Evolutionary conservation across 1,140 invertebrate genomes (phyloP).

Genomic region (Ceratosolen fusciceps): DNA sequence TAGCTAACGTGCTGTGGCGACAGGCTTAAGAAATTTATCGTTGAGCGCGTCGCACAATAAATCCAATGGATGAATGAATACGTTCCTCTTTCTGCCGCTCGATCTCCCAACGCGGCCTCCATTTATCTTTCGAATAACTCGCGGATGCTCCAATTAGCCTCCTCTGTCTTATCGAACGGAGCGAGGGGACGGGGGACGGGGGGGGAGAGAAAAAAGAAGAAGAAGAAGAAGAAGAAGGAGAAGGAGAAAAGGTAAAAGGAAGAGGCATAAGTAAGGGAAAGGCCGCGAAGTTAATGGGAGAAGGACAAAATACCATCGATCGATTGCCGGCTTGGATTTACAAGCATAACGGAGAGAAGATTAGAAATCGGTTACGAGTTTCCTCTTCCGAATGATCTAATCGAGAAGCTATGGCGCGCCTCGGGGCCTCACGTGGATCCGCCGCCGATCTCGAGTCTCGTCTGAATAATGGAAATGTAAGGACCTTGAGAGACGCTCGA

Average conservation of each 20-base stretch:
- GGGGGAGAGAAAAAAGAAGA: too few relatives aligned
- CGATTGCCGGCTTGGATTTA: neutral
- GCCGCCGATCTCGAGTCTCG: too few relatives aligned
- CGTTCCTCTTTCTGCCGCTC: neutral
- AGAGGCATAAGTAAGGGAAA: conserved; percentile 1
- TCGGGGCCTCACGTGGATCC: too few relatives aligned
- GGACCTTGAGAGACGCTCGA: too few relatives aligned
- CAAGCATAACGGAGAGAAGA: neutral
- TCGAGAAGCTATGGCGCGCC: too few relatives aligned
- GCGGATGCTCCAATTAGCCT: neutral
- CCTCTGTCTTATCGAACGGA: neutral
- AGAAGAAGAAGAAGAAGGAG: too few relatives aligned
- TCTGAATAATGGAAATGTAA: too few relatives aligned
- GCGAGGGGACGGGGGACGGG: too few relatives aligned
- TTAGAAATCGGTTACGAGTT: too few relatives aligned
- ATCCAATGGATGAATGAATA: neutral
- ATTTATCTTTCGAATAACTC: neutral
- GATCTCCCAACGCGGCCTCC: neutral
- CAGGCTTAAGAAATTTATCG: neutral
- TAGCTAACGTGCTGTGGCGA: neutral
- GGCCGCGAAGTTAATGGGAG: neutral
- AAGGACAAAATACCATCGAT: neutral
- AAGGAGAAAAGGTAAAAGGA: too few relatives aligned
- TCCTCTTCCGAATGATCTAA: too few relatives aligned
- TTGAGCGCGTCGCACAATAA: neutral